Percentiles rank a stretch among this genome's conserved stretches.
phyloP scores from a whole-genome alignment of 2,113 vertebrate genomes.

The Myanophis thanlyinensis region DNA sequence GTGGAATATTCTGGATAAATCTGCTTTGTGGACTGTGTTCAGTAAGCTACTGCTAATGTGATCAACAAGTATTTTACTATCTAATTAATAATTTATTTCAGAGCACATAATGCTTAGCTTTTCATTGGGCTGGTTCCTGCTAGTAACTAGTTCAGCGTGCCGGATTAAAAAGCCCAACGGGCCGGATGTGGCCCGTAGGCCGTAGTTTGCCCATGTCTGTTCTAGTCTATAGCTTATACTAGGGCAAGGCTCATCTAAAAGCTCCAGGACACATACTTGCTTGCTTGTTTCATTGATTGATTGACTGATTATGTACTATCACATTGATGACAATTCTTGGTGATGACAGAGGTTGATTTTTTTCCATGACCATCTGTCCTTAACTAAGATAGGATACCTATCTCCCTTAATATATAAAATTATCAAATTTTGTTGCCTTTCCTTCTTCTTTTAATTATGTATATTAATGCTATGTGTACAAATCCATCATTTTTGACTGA shows the following conservation, averaged over 20 bases:
- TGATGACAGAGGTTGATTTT: neutral
- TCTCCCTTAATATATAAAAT: neutral
- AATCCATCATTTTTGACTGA: neutral
- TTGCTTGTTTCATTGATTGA: neutral
- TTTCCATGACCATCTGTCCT: neutral
- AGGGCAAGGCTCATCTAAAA: neutral
- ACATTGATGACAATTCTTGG: neutral
- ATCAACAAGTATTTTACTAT: no score
- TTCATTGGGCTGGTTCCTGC: no score
- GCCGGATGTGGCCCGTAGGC: no score
- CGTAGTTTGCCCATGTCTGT: no score
- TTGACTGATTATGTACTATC: neutral
- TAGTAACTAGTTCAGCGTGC: no score
- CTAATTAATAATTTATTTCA: no score
- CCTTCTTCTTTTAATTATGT: neutral
- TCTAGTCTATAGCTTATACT: neutral
- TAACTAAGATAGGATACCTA: neutral
- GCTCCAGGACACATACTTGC: neutral
- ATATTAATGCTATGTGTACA: neutral
- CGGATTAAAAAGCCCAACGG: no score
- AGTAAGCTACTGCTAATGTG: no score
- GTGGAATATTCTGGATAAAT: no score
- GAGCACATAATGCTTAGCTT: no score
- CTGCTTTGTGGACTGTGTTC: no score
- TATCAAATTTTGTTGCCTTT: neutral